phyloP scores from a whole-genome alignment of 2,797 vertebrate species.

The Danio aesculapii region DNA sequence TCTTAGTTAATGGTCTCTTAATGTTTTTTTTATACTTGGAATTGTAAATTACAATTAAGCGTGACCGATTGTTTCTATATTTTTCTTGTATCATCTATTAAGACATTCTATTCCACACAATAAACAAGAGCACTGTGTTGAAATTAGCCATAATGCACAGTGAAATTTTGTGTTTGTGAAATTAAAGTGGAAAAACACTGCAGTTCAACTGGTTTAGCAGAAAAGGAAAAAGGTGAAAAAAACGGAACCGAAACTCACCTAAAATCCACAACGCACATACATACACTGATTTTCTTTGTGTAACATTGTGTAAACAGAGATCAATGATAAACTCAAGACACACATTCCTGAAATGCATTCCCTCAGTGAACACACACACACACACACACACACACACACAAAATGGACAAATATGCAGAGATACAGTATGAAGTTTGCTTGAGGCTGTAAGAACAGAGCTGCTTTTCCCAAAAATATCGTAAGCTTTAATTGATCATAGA shows the following conservation, averaged over 20 bases:
- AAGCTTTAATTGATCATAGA: no score
- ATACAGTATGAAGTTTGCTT: background rate
- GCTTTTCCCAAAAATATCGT: no score
- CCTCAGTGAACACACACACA: constrained; percentile 15
- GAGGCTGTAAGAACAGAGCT: background rate
- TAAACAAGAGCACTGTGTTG: background rate
- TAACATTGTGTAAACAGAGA: constrained; percentile 75
- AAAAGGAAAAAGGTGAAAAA: constrained; percentile 30
- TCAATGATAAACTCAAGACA: constrained; percentile 74
- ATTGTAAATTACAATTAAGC: no score
- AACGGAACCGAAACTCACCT: constrained; percentile 58
- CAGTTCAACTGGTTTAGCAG: constrained; percentile 57
- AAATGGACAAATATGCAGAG: background rate
- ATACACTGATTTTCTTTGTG: constrained; percentile 54
- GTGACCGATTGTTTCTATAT: no score
- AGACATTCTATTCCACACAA: background rate
- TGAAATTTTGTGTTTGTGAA: background rate
- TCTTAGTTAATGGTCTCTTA: no score
- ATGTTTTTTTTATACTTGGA: no score
- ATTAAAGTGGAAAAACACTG: constrained; percentile 12
- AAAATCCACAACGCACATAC: constrained; percentile 47
- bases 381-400: background rate
- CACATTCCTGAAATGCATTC: constrained; percentile 60
- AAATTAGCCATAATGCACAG: background rate
- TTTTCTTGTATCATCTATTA: background rate